phyloP scores from a whole-genome alignment of 1,140 invertebrate genomes.

The Drosophila triauraria region DNA sequence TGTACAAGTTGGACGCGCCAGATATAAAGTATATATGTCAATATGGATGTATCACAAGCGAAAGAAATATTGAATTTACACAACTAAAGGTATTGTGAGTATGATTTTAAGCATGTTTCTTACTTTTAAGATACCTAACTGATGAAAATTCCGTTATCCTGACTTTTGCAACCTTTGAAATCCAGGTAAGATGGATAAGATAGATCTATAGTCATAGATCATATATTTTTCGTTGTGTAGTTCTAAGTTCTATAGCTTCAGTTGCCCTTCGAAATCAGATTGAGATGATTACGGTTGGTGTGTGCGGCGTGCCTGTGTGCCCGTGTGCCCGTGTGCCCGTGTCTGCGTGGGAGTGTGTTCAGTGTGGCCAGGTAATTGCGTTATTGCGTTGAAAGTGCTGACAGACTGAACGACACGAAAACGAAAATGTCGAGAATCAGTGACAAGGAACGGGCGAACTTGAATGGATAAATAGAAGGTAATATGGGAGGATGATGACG shows the following conservation, averaged over 20 bases:
- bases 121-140: no score
- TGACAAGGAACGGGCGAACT: constrained; percentile 42
- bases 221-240: background rate
- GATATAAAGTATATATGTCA: constrained; percentile 40
- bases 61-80: constrained; percentile 5
- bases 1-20: constrained; percentile 65
- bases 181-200: no score
- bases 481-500: constrained; percentile 40
- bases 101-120: no score
- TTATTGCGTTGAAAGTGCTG: constrained; percentile 76
- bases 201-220: no score
- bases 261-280: constrained; percentile 48
- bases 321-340: constrained; percentile 5
- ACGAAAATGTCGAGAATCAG: constrained; percentile 33
- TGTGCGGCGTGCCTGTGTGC: background rate
- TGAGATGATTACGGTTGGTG: constrained; percentile 44
- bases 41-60: constrained; percentile 31
- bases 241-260: background rate
- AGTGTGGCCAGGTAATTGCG: constrained; percentile 70
- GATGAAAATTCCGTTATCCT: no score
- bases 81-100: background rate
- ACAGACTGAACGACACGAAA: constrained; percentile 67
- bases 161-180: no score
- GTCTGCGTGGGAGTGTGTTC: constrained; percentile 40
- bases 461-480: constrained; percentile 17